These are phyloP conservation scores for Ophiothrix spiculata DNA, from an alignment of 35 echinoderm and acorn worm species.

Conservation along the genomic window DNA sequence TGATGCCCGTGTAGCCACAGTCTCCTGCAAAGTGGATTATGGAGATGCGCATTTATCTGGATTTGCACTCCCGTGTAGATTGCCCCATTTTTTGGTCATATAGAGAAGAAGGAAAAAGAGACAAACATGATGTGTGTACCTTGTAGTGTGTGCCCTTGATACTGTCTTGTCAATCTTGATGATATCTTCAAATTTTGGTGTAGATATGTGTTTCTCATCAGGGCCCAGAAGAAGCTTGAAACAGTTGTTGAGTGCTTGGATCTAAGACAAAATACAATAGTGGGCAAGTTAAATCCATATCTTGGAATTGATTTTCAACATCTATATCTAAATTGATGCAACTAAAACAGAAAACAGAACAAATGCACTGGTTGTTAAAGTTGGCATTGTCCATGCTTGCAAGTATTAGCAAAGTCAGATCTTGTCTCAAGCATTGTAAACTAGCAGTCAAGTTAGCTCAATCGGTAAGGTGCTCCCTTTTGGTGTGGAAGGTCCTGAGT, in stretches of 20 bases:
- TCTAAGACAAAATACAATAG: conserved; percentile 30
- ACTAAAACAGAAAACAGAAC: not conserved
- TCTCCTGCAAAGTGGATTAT: too few species aligned
- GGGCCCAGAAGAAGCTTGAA: conserved; percentile 66
- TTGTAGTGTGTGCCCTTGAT: conserved; percentile 30
- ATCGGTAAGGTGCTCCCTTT: too few species aligned
- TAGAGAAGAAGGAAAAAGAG: too few species aligned
- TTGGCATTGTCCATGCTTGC: not conserved
- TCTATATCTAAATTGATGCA: not conserved
- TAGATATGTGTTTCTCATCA: conserved; percentile 11
- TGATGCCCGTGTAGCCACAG: too few species aligned
- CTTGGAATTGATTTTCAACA: not conserved
- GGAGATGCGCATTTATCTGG: too few species aligned
- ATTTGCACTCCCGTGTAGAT: too few species aligned
- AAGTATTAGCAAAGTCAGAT: not conserved
- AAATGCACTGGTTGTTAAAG: not conserved
- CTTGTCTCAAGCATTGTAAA: not conserved
- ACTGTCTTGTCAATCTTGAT: conserved; percentile 1
- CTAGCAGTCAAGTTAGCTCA: too few species aligned
- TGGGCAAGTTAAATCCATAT: not conserved
- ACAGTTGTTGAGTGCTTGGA: conserved; percentile 85
- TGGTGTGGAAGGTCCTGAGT: not conserved
- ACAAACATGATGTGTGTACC: conserved; percentile 20
- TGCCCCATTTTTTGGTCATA: too few species aligned
- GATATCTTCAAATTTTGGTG: conserved; percentile 18